These are phyloP conservation scores for Rhynchonycteris naso DNA, from an alignment of 2,797 vertebrate species.

Conservation along the genomic window DNA sequence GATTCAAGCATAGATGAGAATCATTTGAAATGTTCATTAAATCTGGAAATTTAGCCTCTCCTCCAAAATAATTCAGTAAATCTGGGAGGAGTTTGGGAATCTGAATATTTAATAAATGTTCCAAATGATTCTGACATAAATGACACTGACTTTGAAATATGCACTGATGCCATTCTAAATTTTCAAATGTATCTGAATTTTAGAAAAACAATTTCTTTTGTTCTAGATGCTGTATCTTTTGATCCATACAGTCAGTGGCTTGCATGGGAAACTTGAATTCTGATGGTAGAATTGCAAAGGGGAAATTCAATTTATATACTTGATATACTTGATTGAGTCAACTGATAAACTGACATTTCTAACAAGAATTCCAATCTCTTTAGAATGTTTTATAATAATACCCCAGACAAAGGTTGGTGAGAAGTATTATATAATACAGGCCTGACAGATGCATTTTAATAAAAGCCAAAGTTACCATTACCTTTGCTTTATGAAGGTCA, in stretches of 20 bases:
- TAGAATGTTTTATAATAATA: constrained; percentile 43
- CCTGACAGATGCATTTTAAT: neutral
- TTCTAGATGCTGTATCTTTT: constrained; percentile 27
- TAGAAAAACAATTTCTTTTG: constrained; percentile 34
- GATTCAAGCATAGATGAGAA: constrained; percentile 5
- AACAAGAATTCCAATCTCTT: constrained; percentile 3
- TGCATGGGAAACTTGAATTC: constrained; percentile 34
- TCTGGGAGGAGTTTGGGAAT: neutral
- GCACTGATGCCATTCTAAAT: neutral
- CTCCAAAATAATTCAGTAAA: neutral
- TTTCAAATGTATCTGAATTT: constrained; percentile 47
- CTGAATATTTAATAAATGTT: neutral
- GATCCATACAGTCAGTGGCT: neutral
- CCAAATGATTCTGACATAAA: neutral
- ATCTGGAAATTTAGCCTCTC: neutral
- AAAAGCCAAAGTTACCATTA: constrained; percentile 76
- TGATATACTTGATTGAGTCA: constrained; percentile 18
- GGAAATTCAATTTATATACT: neutral
- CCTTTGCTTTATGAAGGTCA: constrained; percentile 98
- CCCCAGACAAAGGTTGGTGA: neutral
- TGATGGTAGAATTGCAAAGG: neutral
- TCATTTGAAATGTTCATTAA: neutral
- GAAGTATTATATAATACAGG: neutral
- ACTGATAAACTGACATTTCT: constrained; percentile 15
- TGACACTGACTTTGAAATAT: neutral